These are phyloP conservation scores for Papilio machaon DNA, from an alignment of 1,140 invertebrate genomes.

Conservation along the genomic window DNA sequence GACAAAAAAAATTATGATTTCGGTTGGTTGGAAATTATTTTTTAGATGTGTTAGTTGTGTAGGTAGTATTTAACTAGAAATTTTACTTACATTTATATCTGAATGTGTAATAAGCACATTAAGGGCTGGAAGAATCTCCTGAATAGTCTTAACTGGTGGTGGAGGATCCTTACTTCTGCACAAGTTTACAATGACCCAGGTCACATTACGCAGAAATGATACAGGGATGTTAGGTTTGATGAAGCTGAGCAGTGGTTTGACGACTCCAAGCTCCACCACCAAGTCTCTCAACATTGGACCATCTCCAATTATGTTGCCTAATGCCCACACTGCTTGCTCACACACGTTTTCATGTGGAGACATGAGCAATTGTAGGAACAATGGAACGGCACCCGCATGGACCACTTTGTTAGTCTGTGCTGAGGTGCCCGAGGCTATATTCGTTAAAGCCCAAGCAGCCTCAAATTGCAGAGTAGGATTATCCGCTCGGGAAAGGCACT, in stretches of 20 bases:
- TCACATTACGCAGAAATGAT: slow-evolving; percentile 97
- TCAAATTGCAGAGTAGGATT: slow-evolving; percentile 98
- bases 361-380: slow-evolving; percentile 94
- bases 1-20: too few relatives aligned
- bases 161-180: slow-evolving; percentile 98
- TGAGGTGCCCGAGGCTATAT: slow-evolving; percentile 99
- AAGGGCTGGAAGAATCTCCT: slow-evolving; percentile 96
- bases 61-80: background rate
- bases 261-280: slow-evolving; percentile 95
- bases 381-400: slow-evolving; percentile 95
- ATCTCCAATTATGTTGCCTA: slow-evolving; percentile 97
- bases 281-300: slow-evolving; percentile 95
- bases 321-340: slow-evolving; percentile 99
- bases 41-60: too few relatives aligned
- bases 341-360: slow-evolving; percentile 98
- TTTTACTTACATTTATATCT: slow-evolving; percentile 94
- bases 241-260: slow-evolving; percentile 93
- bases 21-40: too few relatives aligned
- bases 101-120: slow-evolving; percentile 96
- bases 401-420: slow-evolving; percentile 98
- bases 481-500: slow-evolving; percentile 93
- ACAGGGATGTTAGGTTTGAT: slow-evolving; percentile 97
- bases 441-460: slow-evolving; percentile 99
- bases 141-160: slow-evolving; percentile 92
- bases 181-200: slow-evolving; percentile 98